Evolutionary conservation across 1,140 invertebrate species (phyloP), one percentile per base, ranked within the genome.

Genomic region (Meloidogyne exigua): DNA sequence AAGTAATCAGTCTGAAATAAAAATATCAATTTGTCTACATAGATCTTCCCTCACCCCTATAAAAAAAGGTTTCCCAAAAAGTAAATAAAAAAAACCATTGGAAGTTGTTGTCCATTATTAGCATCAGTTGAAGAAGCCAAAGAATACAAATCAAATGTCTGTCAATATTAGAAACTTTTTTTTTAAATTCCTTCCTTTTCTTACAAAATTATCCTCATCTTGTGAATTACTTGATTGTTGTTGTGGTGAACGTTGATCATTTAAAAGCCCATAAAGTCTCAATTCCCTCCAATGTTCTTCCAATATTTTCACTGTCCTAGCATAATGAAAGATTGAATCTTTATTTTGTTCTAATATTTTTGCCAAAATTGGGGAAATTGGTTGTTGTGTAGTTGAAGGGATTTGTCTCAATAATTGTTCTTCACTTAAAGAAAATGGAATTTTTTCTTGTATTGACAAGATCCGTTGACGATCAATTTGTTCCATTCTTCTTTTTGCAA

Each of bases 191-290:
- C 18, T 79, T 70, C 26, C n/a, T 72, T 21, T 21, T 42, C 49
- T 57, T 57, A 57, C 49, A 57, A 57, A 57, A 57, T 57, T 57
- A n/a, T 57, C 49, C 9, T 57, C 49, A 57, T 57, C 49, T n/a
- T 57, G 49, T 57, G n/a, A 57, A 57, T n/a, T 5, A 57, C n/a
- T n/a, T 57, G n/a, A 57, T n/a, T 57, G 49, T n/a, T 57, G 49
- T 57, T 57, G 49, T 5, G 15, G 49, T n/a, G 49, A n/a, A 9
- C 49, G 91, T 90, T 97, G 95, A 89, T 97, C 95, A 0, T 93
- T 92, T 44, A 98, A 87, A 2, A 98, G 89, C 83, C 94, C 92
- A 88, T 95, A 96, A 84, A 96, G 94, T 88, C 95, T 95, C 88
- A 98, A 91, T 26, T 94, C 89, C 75, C 93, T 91, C 95, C 95